Base-by-base conservation (phyloP, 2,113 vertebrate genomes). In the Myocastor coypus region DNA sequence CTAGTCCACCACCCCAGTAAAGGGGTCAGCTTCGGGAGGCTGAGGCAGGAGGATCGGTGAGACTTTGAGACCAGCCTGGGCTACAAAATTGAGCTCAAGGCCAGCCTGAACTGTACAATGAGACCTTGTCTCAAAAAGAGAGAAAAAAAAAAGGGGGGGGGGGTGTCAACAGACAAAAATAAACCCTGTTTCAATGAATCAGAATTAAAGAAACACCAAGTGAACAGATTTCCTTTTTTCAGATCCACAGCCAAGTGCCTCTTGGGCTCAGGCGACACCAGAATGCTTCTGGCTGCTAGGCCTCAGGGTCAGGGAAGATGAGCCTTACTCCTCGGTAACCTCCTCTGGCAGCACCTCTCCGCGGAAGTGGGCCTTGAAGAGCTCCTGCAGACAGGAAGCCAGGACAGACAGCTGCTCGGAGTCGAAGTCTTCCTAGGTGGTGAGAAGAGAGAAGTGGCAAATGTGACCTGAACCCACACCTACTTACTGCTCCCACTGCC, bases 261-360 rank as follows among this genome's bases (percentile, higher is more conserved):
- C 89, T 37, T 52, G 26, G 63, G 61, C 46, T 73, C 4, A 4
- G 32, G n/a, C 30, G 71, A 3, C 10, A 78, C 63, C 68, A 46
- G 9, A 24, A 64, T 17, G 64, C 64, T 32, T 40, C 50, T 80
- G 77, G 66, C 20, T 81, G 52, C 97, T 97, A 34, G 57, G 19
- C 92, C 40, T 40, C 5, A 13, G 42, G 19, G 26, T 42, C 40
- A 50, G 50, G 64, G 71, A 55, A 46, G 66, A 68, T 40, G 55
- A 81, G 34, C 94, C 99, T 97, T 98, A 99, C 99, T 99, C 99
- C 91, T 99, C 99, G 0, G 99, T 99, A 98, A 99, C 99, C 97
- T 99, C 99, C 66, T 99, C 99, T 0, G 99, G 99, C n/a, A 99
- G 95, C 2, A 99, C 99, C 89, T 99, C 99, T 66, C 99, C 99